These are phyloP conservation scores for Paradisaea rubra DNA, from an alignment of 2,113 vertebrate species.

Conservation along the genomic window DNA sequence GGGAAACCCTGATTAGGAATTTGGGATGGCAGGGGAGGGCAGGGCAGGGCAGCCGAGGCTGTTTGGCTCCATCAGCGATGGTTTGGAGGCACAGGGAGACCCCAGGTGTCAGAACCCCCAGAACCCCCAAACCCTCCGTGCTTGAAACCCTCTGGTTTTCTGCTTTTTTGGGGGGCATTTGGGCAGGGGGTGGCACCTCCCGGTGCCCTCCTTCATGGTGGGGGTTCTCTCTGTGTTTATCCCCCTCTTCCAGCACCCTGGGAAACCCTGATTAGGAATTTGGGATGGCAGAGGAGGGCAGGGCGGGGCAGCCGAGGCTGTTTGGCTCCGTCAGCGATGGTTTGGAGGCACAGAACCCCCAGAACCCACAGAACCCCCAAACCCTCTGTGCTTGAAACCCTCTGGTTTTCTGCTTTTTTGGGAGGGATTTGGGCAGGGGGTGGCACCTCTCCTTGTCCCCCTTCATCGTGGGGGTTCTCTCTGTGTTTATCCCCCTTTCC, in stretches of 20 bases:
- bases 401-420: background rate
- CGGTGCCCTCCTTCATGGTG: rapidly evolving
- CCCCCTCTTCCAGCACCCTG: rapidly evolving
- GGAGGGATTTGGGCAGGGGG: background rate
- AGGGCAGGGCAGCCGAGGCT: background rate
- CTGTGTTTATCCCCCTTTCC: too few relatives aligned
- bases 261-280: rapidly evolving
- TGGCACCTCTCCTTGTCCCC: background rate
- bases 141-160: background rate
- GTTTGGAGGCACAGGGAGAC: too few relatives aligned
- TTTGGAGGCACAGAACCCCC: background rate
- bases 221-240: background rate
- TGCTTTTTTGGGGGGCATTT: too few relatives aligned
- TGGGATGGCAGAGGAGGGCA: background rate
- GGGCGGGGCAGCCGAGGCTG: background rate
- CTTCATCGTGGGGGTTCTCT: too few relatives aligned
- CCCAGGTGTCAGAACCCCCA: too few relatives aligned
- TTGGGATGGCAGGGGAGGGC: too few relatives aligned
- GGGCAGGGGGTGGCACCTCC: background rate
- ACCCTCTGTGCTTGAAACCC: background rate
- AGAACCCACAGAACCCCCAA: too few relatives aligned
- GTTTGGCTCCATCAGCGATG: too few relatives aligned
- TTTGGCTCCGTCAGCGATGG: background rate
- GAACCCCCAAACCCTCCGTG: background rate
- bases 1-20: too few relatives aligned